Evolutionary conservation across 2,797 vertebrate genomes (phyloP), one percentile per base, ranked within the genome.

Genomic region (Catamblyrhynchus diadema): DNA sequence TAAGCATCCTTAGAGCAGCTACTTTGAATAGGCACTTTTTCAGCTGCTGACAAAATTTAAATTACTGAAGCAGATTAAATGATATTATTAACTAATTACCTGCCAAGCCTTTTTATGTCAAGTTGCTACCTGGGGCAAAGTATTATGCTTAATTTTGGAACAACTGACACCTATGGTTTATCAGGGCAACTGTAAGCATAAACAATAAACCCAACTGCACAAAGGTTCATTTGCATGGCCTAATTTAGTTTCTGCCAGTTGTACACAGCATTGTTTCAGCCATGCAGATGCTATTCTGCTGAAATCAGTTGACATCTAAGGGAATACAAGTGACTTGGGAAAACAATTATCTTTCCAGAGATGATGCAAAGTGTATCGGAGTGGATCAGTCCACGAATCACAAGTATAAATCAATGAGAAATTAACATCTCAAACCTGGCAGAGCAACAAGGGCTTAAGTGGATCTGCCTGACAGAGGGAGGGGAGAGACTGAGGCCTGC

Each of bases 31-130:
- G 41, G 37, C 87, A 41, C 60, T 70, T 90, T 90, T 90, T 91
- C 89, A 91, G 91, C 66, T 96, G 93, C 82, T 95, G 89, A 96
- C 87, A 94, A 64, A 86, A 93, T 91, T 94, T 90, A 90, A 95
- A 75, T 91, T 77, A 70, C 82, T 64, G 80, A 57, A 91, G 33
- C 33, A 94, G 85, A 94, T 93, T 53, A 94, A 94, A 50, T 57
- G 14, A 84, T 94, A 44, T n/a, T 90, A 91, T 86, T 94, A 92
- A 93, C 61, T 96, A 94, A 94, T 90, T 81, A 93, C 51, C 66
- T 91, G 87, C 95, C 94, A 96, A 95, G 69, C 47, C 87, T 88
- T 93, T 84, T 78, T 86, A 61, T 47, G 1, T 88, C 90, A 92
- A 94, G 56, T 88, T 92, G 56, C 66, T 94, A 93, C 91, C 88